These are phyloP conservation scores for Gorsachius magnificus DNA, from an alignment of 2,797 vertebrate genomes.

Conservation along the genomic window DNA sequence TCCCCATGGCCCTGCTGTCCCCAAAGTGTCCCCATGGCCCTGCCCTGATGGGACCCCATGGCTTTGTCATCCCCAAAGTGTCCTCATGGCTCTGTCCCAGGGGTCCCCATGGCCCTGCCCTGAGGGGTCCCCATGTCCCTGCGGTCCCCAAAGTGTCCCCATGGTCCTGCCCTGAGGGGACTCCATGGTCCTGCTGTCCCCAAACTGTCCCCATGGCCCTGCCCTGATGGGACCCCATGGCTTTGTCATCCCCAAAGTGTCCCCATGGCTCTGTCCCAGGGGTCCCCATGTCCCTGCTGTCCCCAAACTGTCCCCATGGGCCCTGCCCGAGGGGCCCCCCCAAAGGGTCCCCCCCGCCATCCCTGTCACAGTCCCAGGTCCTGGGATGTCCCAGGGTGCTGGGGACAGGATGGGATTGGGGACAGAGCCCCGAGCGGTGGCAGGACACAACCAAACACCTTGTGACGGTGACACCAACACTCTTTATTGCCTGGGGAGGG, in stretches of 20 bases:
- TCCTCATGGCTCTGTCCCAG: no score
- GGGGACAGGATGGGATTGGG: neutral
- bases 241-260: neutral
- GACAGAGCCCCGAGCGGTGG: accelerated
- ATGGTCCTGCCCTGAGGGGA: no score
- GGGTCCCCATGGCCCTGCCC: accelerated
- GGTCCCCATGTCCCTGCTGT: no score
- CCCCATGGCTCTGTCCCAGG: neutral
- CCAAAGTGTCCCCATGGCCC: neutral
- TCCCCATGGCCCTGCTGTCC: neutral
- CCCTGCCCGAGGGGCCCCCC: neutral
- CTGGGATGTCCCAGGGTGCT: neutral
- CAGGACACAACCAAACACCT: neutral
- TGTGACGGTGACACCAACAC: accelerated
- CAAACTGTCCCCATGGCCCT: no score
- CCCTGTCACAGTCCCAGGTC: no score
- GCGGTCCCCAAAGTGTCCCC: neutral
- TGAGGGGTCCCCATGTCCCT: no score
- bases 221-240: no score
- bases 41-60: no score
- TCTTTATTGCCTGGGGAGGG: neutral
- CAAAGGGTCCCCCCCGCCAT: neutral
- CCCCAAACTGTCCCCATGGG: neutral
- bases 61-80: no score
- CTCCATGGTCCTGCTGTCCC: no score